A percentile compares a stretch with the other conserved stretches of the same genome.
phyloP scores from a whole-genome alignment of 2,888 invertebrate species.

The Monochamus alternatus region DNA sequence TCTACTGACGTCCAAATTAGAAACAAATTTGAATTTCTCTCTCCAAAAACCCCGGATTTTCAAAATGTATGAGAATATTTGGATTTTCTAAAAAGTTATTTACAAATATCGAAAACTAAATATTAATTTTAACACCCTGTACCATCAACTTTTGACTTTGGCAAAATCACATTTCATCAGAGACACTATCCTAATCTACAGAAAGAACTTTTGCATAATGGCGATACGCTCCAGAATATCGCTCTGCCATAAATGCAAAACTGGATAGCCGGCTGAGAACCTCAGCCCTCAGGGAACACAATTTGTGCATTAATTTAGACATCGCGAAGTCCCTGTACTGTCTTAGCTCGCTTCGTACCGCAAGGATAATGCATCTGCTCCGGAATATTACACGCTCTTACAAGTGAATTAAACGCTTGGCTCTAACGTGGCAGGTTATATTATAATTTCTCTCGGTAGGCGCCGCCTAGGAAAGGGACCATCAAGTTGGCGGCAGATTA shows the following conservation, averaged over 20 bases:
- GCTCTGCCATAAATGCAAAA: slow-evolving; percentile 2
- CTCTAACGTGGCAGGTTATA: slow-evolving; percentile 29
- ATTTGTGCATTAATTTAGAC: slow-evolving; percentile 40
- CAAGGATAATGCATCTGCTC: slow-evolving; percentile 31
- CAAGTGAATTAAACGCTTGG: slow-evolving; percentile 28
- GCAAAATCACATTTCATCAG: too few species aligned
- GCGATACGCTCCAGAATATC: not conserved
- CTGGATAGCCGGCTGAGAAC: not conserved
- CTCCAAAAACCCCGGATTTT: too few species aligned
- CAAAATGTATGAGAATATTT: too few species aligned
- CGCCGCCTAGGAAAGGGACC: not conserved
- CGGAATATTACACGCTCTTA: slow-evolving; percentile 30
- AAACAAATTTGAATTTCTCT: too few species aligned
- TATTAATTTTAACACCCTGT: too few species aligned
- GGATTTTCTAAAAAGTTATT: too few species aligned
- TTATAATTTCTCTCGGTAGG: slow-evolving; percentile 16
- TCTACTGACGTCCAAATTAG: too few species aligned
- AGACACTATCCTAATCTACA: too few species aligned
- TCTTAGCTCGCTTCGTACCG: slow-evolving; percentile 17
- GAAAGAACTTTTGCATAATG: not conserved
- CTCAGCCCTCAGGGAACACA: slow-evolving; percentile 21
- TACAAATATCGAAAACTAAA: too few species aligned
- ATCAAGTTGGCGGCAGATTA: not conserved
- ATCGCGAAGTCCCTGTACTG: slow-evolving; percentile 13
- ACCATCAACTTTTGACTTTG: too few species aligned